Evolutionary conservation across 2,888 invertebrate species (phyloP).

Genomic region (Arctia plantaginis): DNA sequence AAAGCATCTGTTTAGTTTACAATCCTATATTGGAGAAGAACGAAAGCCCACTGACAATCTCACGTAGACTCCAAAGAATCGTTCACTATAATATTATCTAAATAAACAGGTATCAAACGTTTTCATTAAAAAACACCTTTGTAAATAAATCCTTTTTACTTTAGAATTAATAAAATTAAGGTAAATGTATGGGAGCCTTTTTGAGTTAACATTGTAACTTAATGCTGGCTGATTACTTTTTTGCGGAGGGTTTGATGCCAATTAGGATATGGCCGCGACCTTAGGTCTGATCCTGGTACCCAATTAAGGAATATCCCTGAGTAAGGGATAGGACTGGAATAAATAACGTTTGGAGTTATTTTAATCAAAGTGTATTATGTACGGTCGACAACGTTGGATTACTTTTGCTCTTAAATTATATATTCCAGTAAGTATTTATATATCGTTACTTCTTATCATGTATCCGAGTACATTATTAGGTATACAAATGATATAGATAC

Average conservation of each 20-base stretch:
- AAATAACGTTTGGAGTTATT: constrained; percentile 8
- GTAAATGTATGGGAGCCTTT: constrained; percentile 3
- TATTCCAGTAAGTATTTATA: background rate
- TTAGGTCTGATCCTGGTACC: constrained; percentile 12
- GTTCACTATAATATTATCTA: background rate
- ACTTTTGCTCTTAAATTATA: background rate
- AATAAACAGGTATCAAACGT: constrained; percentile 8
- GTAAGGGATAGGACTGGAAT: background rate
- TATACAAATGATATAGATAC: too few relatives aligned
- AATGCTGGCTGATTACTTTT: constrained; percentile 14
- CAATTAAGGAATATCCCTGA: constrained; percentile 16
- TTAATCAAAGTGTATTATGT: constrained; percentile 4
- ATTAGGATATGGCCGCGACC: constrained; percentile 12
- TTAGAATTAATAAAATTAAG: constrained; percentile 1
- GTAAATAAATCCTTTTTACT: constrained; percentile 10
- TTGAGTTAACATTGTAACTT: constrained; percentile 11
- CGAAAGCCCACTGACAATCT: background rate
- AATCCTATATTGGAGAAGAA: background rate
- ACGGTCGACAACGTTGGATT: background rate
- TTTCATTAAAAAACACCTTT: constrained; percentile 1
- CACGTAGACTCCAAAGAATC: background rate
- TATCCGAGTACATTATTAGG: too few relatives aligned
- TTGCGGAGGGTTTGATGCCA: constrained; percentile 10
- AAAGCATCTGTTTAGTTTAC: background rate
- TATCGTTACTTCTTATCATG: too few relatives aligned